These are phyloP conservation scores for Zonotrichia leucophrys DNA, from an alignment of 2,113 vertebrate species.

Conservation along the genomic window DNA sequence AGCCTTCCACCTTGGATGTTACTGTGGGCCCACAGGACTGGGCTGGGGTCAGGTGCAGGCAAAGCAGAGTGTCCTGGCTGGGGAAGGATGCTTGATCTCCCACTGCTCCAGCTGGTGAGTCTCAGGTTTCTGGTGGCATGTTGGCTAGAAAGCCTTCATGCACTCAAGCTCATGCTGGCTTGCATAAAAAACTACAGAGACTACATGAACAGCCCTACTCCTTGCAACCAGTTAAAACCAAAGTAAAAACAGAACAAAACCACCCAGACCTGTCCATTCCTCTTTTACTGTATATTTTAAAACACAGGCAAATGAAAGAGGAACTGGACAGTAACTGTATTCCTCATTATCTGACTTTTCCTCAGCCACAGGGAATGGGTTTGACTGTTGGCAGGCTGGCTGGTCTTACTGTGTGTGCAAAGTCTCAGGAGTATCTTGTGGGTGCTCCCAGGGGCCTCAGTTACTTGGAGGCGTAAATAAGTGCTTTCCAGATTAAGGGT, in stretches of 20 bases:
- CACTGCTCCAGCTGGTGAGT: neutral
- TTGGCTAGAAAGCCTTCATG: neutral
- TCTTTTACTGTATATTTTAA: slow-evolving; percentile 52
- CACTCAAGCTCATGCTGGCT: neutral
- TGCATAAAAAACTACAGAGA: neutral
- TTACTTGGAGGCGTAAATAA: neutral
- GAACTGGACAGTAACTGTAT: slow-evolving; percentile 31
- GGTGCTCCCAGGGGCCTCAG: neutral
- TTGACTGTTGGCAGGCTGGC: neutral
- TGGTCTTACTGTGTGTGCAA: neutral
- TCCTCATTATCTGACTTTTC: neutral
- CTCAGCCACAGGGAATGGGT: neutral
- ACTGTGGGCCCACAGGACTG: neutral
- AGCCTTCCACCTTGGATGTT: neutral
- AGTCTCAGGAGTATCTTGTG: neutral
- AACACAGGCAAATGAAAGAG: slow-evolving; percentile 41
- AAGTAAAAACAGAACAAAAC: slow-evolving; percentile 16
- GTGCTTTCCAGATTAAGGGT: neutral
- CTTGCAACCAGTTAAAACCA: neutral
- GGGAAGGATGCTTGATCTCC: neutral
- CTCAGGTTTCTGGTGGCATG: neutral
- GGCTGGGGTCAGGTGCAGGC: neutral
- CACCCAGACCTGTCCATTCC: slow-evolving; percentile 47
- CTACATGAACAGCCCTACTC: neutral
- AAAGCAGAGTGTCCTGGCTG: neutral